Conservation (phyloP, 2,888 invertebrate species). For the Drosophila putrida region DNA sequence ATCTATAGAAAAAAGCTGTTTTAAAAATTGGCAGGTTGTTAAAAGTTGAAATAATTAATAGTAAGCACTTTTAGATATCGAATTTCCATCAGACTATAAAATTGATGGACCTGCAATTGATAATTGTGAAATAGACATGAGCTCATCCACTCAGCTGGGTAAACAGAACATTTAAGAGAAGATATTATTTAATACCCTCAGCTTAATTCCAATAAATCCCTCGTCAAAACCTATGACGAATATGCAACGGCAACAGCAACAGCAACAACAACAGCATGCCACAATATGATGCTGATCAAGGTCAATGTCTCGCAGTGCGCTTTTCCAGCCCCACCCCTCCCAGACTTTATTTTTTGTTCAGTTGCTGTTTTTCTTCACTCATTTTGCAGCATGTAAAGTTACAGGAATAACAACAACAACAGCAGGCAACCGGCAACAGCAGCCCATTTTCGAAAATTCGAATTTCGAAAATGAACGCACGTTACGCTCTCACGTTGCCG, state of each 20-base stretch:
- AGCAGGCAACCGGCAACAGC: slow-evolving; percentile 41
- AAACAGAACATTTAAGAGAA: slow-evolving; percentile 5
- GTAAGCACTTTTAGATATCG: slow-evolving; percentile 15
- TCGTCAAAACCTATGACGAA: slow-evolving; percentile 38
- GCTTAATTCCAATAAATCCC: slow-evolving; percentile 30
- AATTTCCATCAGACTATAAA: slow-evolving; percentile 23
- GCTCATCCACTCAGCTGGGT: slow-evolving; percentile 3
- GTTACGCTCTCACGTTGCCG: slow-evolving; percentile 8
- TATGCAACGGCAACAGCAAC: slow-evolving; percentile 39
- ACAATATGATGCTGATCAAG: slow-evolving; percentile 68
- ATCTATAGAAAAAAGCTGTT: slow-evolving; percentile 32
- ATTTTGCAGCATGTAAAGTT: slow-evolving; percentile 70
- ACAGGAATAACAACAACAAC: slow-evolving; percentile 38
- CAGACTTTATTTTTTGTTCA: slow-evolving; percentile 42
- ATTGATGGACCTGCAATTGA: slow-evolving; percentile 7
- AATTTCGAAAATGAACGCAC: slow-evolving; percentile 67
- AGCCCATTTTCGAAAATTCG: slow-evolving; percentile 50
- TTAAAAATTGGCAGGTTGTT: slow-evolving; percentile 26
- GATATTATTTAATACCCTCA: slow-evolving; percentile 27
- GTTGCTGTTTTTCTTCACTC: slow-evolving; percentile 63
- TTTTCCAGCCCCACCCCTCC: slow-evolving; percentile 43
- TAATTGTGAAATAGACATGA: slow-evolving; percentile 23
- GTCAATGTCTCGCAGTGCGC: slow-evolving; percentile 74
- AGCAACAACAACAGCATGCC: slow-evolving; percentile 30
- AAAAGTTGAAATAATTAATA: slow-evolving; percentile 15